phyloP scores from a whole-genome alignment of 2,797 vertebrate genomes.

The Sciaenops ocellatus region DNA sequence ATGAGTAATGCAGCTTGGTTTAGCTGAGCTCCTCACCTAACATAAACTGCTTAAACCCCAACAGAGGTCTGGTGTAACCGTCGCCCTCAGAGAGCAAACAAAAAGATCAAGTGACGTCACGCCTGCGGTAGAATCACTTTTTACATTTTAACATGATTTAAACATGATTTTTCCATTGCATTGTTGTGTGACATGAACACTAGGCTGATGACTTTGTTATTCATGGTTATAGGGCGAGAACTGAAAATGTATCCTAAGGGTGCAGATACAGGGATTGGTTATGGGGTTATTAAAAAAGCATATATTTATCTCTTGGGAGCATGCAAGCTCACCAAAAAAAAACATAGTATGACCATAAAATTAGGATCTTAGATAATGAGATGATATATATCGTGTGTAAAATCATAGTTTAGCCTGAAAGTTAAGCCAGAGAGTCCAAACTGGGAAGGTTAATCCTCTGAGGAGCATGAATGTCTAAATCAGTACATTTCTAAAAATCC shows the following conservation, averaged over 20 bases:
- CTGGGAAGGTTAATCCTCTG: background rate
- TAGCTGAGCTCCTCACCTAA: conserved; percentile 61
- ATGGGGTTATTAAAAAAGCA: background rate
- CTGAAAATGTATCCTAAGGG: background rate
- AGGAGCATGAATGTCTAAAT: background rate
- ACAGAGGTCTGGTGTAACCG: conserved; percentile 50
- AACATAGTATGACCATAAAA: background rate
- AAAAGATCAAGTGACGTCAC: conserved; percentile 34
- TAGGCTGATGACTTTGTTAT: background rate
- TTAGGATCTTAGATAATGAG: background rate
- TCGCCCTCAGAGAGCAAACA: conserved; percentile 45
- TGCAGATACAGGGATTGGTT: background rate
- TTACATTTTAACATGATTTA: background rate
- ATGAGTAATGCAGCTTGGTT: conserved; percentile 79
- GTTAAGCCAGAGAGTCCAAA: background rate
- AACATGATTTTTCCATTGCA: background rate
- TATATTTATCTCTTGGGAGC: background rate
- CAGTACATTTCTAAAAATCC: background rate
- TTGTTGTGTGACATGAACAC: background rate
- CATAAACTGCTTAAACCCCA: conserved; percentile 52
- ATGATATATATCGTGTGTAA: background rate
- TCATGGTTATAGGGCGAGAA: background rate
- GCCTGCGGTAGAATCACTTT: conserved; percentile 20
- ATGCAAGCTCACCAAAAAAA: background rate
- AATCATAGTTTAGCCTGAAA: background rate